Percentiles rank a stretch among this genome's conserved stretches.
Evolutionary conservation across 2,888 invertebrate species (phyloP).

Genomic region (Romanomermis culicivorax): DNA sequence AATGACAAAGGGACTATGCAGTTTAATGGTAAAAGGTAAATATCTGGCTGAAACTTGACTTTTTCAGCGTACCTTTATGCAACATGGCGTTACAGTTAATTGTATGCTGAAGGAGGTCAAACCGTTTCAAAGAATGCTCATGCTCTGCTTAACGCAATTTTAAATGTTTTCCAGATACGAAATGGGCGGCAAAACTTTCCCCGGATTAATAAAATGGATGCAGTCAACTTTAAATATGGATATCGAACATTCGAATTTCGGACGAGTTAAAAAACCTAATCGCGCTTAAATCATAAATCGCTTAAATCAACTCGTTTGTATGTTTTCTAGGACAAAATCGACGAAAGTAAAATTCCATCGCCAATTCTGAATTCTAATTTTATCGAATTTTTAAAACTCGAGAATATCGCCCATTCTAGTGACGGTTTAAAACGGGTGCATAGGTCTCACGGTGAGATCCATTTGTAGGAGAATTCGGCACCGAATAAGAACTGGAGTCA

Average conservation of each 20-base stretch:
- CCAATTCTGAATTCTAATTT: background rate
- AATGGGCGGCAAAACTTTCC: conserved; percentile 39
- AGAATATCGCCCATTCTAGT: background rate
- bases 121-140: no score
- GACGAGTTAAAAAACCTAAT: background rate
- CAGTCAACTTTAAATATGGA: background rate
- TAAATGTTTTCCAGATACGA: conserved; percentile 29
- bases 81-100: no score
- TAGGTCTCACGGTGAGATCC: background rate
- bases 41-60: background rate
- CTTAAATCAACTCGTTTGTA: background rate
- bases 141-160: no score
- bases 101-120: no score
- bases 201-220: conserved; percentile 61
- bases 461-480: no score
- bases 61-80: no score
- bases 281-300: no score
- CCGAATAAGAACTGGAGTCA: background rate
- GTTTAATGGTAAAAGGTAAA: conserved; percentile 49
- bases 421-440: background rate
- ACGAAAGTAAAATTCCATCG: background rate
- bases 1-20: conserved; percentile 40
- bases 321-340: background rate
- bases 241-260: background rate
- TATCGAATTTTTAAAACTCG: background rate